Evolutionary conservation across 2,797 vertebrate species (phyloP), one percentile per base, ranked within the genome.

Genomic region (Serranus cabrilla): DNA sequence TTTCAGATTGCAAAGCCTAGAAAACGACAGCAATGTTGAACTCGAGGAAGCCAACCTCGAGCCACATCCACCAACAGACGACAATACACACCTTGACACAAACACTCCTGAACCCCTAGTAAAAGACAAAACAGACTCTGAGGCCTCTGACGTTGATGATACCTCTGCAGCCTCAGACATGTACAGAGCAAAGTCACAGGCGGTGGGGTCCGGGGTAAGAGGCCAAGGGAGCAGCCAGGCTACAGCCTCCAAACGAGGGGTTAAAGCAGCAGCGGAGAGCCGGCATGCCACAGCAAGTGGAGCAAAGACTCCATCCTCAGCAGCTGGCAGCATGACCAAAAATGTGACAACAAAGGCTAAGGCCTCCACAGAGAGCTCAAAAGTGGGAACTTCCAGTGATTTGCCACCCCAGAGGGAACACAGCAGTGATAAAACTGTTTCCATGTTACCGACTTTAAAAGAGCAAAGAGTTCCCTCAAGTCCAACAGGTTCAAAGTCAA

Each of bases 71-170:
- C 90, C 94, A 49, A 89, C 92, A 86, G 95, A 93, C 76, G 94
- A 96, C 88, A 93, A 93, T 70, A 92, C 94, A 70, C 87, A 90
- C 1, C 78, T 78, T 73, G 91, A 92, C 40, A 82, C 83, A 74
- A 92, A 94, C 1, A 21, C 76, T 74, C 76, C 90, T 52, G 77
- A 88, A 69, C 61, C 83, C 50, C 85, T 95, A 90, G 92, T 81
- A 5, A 71, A 80, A 81, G 84, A 87, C 20, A 74, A 83, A 54
- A 47, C 54, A 0, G 63, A 92, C 68, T 94, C 91, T 43, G 94
- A 94, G 4, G 91, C 91, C 39, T 90, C 94, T 21, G 95, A 95
- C 74, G 75, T 95, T 47, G 94, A 87, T 86, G 94, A 88, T 91
- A 93, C 80, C 89, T 92, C 84, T 20, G 83, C 72, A 69, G n/a